Evolutionary conservation across 2,797 vertebrate species (phyloP), one percentile per base, ranked within the genome.

Genomic region (Semotilus atromaculatus): DNA sequence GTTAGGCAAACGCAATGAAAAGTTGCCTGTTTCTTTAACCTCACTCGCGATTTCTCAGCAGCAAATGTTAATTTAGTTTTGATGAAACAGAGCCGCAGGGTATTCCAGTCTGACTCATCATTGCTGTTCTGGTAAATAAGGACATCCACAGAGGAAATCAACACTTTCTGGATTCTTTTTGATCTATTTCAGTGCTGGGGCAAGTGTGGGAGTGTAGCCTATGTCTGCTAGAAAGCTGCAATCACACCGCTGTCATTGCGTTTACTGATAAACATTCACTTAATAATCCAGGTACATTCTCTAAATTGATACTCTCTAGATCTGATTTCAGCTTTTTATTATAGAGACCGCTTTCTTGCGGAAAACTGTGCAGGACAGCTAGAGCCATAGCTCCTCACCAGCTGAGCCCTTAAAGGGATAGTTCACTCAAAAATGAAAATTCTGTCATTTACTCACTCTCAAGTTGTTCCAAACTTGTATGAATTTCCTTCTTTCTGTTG

Each of bases 111-210:
- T 87, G 81, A 88, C 86, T 90, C 87, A 84, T 89, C 82, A 55
- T 81, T 62, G 86, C 88, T 88, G 87, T 89, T 72, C 80, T 89
- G 88, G 84, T 89, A 83, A 90, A 90, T 90, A 79, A 85, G 79
- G 70, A 88, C 82, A 70, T 66, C 74, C 88, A 89, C 85, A 88
- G 85, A 91, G 81, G 74, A 87, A 89, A 88, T 88, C 83, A 78
- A 88, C 89, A 81, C 83, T 80, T 70, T 55, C 81, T n/a, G 68
- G 68, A 82, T 89, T 90, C 80, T 85, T 90, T 92, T 91, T 93
- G 88, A 92, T 92, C 90, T 91, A 48, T 80, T 88, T 88, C 85
- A 66, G 84, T 80, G 51, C 86, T 85, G 80, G 64, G 38, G 73
- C 83, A 80, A 86, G 82, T 83, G 88, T 91, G 88, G 87, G 89